phyloP scores from a whole-genome alignment of 2,888 invertebrate genomes.

The Bombylius major region DNA sequence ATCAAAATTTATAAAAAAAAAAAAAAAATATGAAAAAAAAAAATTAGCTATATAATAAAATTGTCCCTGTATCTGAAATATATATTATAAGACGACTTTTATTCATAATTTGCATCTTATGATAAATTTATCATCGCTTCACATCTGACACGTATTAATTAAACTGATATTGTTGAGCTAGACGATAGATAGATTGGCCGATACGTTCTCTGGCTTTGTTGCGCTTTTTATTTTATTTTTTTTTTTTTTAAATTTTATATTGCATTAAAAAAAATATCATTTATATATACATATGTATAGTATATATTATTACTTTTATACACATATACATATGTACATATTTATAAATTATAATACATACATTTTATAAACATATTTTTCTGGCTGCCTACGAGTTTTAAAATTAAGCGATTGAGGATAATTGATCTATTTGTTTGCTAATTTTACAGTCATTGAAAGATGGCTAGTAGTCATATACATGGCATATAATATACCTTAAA shows the following conservation, averaged over 20 bases:
- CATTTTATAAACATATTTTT: no score
- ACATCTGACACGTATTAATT: conserved; percentile 19
- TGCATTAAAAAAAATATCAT: no score
- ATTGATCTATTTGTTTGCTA: conserved; percentile 21
- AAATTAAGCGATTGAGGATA: conserved; percentile 19
- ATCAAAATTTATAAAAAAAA: no score
- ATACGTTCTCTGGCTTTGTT: no score
- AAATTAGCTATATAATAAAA: no score
- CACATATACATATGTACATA: neutral
- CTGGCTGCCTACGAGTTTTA: neutral
- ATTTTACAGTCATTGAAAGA: conserved; percentile 15
- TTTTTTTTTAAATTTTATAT: no score
- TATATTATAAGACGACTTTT: conserved; percentile 3
- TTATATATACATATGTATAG: no score
- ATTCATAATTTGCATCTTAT: conserved; percentile 18
- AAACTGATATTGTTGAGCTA: conserved; percentile 18
- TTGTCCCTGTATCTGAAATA: no score
- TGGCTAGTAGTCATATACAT: conserved; percentile 2
- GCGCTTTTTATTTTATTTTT: no score
- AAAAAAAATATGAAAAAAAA: no score
- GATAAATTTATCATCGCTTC: conserved; percentile 19
- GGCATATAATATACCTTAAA: neutral
- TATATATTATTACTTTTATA: neutral
- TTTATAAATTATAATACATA: neutral
- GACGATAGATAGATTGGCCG: no score